A percentile compares a stretch with the other conserved stretches of the same genome.
Evolutionary conservation across 2,113 vertebrate species (phyloP).

Genomic region (Seriola rivoliana): DNA sequence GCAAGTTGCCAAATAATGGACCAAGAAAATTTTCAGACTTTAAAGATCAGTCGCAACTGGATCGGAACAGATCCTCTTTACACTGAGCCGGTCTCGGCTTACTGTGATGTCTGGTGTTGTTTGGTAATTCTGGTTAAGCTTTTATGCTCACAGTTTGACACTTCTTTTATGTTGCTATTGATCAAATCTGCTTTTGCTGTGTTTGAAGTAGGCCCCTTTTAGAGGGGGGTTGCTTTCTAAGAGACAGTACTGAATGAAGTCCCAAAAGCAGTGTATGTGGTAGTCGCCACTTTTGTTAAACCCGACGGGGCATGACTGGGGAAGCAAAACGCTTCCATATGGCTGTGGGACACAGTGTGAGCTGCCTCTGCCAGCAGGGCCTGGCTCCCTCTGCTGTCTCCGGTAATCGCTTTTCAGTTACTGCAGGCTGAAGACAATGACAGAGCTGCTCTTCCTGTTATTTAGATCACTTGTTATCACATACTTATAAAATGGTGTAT

Average conservation of each 20-base stretch:
- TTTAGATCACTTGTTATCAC: constrained; percentile 59
- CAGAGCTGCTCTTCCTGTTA: constrained; percentile 54
- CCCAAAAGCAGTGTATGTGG: constrained; percentile 71
- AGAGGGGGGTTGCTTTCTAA: constrained; percentile 55
- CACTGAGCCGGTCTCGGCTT: constrained; percentile 3
- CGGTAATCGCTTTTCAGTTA: constrained; percentile 58
- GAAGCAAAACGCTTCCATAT: constrained; percentile 83
- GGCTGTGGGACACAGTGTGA: constrained; percentile 70
- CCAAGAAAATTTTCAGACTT: neutral
- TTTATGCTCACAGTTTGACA: constrained; percentile 39
- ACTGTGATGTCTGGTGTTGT: constrained; percentile 21
- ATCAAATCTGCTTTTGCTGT: constrained; percentile 38
- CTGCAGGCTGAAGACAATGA: constrained; percentile 50
- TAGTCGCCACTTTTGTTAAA: constrained; percentile 80
- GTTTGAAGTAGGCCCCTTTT: constrained; percentile 63
- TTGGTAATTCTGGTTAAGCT: constrained; percentile 9
- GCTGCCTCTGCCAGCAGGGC: constrained; percentile 73
- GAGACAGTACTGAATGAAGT: constrained; percentile 69
- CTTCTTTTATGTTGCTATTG: constrained; percentile 47
- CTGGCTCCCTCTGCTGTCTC: constrained; percentile 63
- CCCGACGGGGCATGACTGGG: constrained; percentile 76
- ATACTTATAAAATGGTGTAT: constrained; percentile 5
- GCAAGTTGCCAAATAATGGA: constrained; percentile 23
- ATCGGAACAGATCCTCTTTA: constrained; percentile 17
- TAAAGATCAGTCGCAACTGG: constrained; percentile 11